Evolutionary conservation across 2,797 vertebrate genomes (phyloP), one percentile per base, ranked within the genome.

Genomic region (Periophthalmus magnuspinnatus): DNA sequence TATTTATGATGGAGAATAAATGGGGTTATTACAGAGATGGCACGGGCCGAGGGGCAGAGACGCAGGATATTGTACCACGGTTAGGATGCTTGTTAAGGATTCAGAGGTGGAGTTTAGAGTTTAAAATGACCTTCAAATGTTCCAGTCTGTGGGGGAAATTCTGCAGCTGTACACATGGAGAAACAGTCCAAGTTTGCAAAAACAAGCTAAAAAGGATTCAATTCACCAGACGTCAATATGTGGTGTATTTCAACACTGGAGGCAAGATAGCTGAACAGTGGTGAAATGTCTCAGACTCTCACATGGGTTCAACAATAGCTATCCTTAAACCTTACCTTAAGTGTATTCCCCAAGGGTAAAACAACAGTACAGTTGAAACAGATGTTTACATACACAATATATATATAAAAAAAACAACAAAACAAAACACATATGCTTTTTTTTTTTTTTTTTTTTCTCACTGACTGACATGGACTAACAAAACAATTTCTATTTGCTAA

Each of bases 121-220:
- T 84, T 36, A 60, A 86, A 85, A 81, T 89, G 88, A 90, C 88
- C 89, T 89, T 90, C 81, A 87, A 79, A 86, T 86, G 9, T 3
- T 5, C 58, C 32, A 6, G 32, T 28, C 13, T 57, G 28, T 22
- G 50, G 50, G 19, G 2, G 9, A 2, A 9, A 10, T 52, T 52
- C 19, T 52, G 50, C 19, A 6, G 50, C 8, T 52, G 50, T 52
- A 6, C 5, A 50, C 2, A 19, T n/a, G 6, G 16, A 50, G 14
- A 50, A 0, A 16, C 47, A 19, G 17, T 19, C 17, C 47, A 19
- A 19, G n/a, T n/a, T n/a, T n/a, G n/a, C n/a, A n/a, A n/a, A n/a
- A n/a, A n/a, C n/a, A n/a, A n/a, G n/a, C n/a, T n/a, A n/a, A n/a
- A n/a, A n/a, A n/a, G n/a, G n/a, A n/a, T n/a, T n/a, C n/a, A n/a